phyloP scores from a whole-genome alignment of 2,888 invertebrate genomes.

The Antitype chi region DNA sequence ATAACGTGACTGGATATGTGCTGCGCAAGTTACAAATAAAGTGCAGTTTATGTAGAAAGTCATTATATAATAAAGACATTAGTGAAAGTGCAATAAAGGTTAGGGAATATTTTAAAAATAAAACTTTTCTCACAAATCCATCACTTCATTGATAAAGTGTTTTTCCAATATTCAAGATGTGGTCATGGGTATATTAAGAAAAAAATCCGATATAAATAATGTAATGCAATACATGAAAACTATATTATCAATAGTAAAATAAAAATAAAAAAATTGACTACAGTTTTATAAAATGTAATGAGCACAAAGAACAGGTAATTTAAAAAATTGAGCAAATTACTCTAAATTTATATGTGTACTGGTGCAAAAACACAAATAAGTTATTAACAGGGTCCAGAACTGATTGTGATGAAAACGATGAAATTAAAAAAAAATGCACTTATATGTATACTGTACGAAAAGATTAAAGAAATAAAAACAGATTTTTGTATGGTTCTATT shows the following conservation, averaged over 20 bases:
- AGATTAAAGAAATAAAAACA: conserved; percentile 6
- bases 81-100: background rate
- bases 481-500: background rate
- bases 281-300: background rate
- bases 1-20: conserved; percentile 1
- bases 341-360: background rate
- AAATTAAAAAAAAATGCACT: conserved; percentile 1
- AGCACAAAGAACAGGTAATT: conserved; percentile 1
- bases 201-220: background rate
- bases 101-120: conserved; percentile 4
- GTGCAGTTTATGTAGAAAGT: conserved; percentile 5
- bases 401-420: conserved; percentile 6
- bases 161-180: conserved; percentile 1
- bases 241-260: background rate
- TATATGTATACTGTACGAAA: background rate
- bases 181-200: background rate
- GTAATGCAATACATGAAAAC: conserved; percentile 12
- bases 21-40: conserved; percentile 16
- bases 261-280: no score
- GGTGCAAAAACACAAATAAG: conserved; percentile 13
- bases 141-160: background rate
- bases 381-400: conserved; percentile 13
- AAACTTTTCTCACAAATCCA: conserved; percentile 14
- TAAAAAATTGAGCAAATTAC: conserved; percentile 4
- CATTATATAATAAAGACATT: background rate